Base-by-base conservation (phyloP, 2,888 invertebrate species). In the Cheilosia pagana region DNA sequence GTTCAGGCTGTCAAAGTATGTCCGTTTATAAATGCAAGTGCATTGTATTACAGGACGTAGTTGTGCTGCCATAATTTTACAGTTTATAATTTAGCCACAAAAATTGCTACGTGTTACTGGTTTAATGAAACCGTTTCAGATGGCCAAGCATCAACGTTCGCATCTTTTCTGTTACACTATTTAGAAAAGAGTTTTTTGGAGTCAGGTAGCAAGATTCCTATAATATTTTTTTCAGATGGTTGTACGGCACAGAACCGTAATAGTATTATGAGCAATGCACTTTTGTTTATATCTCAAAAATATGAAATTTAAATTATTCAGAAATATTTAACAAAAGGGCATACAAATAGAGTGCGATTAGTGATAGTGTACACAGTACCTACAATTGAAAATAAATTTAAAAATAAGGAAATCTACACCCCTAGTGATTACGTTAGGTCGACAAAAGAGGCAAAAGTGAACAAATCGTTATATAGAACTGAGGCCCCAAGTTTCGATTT, bases 351-450 rank as follows among this genome's bases (percentile, higher is more conserved):
- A 45, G 53, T 48, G 48, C n/a, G n/a, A n/a, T n/a, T n/a, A n/a
- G n/a, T n/a, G 14, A 48, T 45, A 45, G 63, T 25, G 4, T 62
- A 57, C 53, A 53, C 39, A n/a, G n/a, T 39, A 35, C n/a, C n/a
- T n/a, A 39, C 52, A 35, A 75, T 75, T 65, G 65, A 75, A 50
- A 43, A 41, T 4, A 75, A 63, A 23, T 6, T 67, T 1, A 57
- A 67, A 50, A 48, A 75, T 16, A 74, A 74, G 43, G 45, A 55
- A 16, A 74, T 65, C n/a, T 63, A 63, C 41, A 43, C 48, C 28
- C 72, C 72, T 28, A 45, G 63, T 25, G 62, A 74, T 53, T 74
- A 74, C 35, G 39, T 39, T 14, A 62, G 62, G 14, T 39, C 63
- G 31, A 53, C 62, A 19, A 74, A 60, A n/a, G 62, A 39, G 14